Evolutionary conservation across 2,888 invertebrate species (phyloP).

Genomic region (Diogma glabrata): DNA sequence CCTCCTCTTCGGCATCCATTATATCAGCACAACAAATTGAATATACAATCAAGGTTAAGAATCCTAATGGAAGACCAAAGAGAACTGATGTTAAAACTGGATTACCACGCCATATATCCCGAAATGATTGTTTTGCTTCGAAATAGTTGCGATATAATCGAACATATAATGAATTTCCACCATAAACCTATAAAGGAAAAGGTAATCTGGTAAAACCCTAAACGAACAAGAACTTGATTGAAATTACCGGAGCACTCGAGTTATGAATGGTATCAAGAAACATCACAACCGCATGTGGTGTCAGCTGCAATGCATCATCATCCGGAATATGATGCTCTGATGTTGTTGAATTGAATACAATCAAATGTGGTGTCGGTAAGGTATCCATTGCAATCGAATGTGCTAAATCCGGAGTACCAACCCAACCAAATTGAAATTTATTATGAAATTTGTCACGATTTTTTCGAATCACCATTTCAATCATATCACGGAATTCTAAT

Average conservation of each 20-base stretch:
- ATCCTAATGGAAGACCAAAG: slow-evolving; percentile 88
- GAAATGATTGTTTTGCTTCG: slow-evolving; percentile 67
- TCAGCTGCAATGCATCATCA: slow-evolving; percentile 68
- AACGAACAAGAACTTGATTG: too few species aligned
- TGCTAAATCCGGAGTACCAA: slow-evolving; percentile 77
- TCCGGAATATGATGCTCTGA: slow-evolving; percentile 88
- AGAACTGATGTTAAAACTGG: slow-evolving; percentile 86
- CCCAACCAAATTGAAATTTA: slow-evolving; percentile 91
- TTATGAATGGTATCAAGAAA: slow-evolving; percentile 46
- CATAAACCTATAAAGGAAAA: slow-evolving; percentile 55
- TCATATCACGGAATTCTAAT: slow-evolving; percentile 71
- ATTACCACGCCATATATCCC: slow-evolving; percentile 85
- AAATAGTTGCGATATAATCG: slow-evolving; percentile 69
- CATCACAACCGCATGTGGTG: slow-evolving; percentile 46
- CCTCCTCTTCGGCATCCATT: slow-evolving; percentile 79
- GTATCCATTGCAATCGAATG: slow-evolving; percentile 89
- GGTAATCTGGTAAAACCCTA: too few species aligned
- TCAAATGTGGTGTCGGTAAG: slow-evolving; percentile 68
- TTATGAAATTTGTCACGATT: slow-evolving; percentile 69
- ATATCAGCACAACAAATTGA: slow-evolving; percentile 95
- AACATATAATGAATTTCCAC: slow-evolving; percentile 70
- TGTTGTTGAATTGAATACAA: slow-evolving; percentile 86
- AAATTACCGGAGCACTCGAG: slow-evolving; percentile 58
- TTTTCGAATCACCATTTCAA: slow-evolving; percentile 63
- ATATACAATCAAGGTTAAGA: slow-evolving; percentile 87